Conservation (phyloP, 2,797 vertebrate genomes). For the Falco cherrug region DNA sequence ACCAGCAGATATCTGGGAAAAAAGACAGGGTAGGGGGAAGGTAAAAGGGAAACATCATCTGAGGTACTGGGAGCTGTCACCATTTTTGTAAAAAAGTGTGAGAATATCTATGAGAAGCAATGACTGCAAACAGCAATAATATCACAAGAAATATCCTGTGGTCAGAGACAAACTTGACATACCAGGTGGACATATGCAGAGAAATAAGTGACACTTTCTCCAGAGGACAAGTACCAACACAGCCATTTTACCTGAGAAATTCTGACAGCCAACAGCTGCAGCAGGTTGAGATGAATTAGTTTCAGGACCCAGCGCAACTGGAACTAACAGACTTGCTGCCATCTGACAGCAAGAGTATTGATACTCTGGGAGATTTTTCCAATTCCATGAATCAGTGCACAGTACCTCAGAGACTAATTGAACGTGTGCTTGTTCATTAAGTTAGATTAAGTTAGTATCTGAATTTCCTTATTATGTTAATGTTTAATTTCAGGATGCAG, state of each 20-base stretch:
- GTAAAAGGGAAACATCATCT: not conserved
- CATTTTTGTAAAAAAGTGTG: not conserved
- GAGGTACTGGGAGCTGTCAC: not conserved
- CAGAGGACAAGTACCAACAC: not conserved
- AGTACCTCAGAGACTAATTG: conserved; percentile 40
- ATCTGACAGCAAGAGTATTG: conserved; percentile 37
- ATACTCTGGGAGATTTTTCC: conserved; percentile 46
- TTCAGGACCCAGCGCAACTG: not conserved
- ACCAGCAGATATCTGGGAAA: not conserved
- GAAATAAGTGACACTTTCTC: not conserved
- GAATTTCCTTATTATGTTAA: conserved; percentile 64
- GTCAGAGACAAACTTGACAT: not conserved
- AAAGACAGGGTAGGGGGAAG: not conserved
- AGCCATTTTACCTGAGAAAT: not conserved
- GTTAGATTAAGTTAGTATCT: conserved; percentile 47
- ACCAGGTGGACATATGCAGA: not conserved
- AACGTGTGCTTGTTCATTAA: conserved; percentile 41
- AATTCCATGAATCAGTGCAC: conserved; percentile 25
- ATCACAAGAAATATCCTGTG: not conserved
- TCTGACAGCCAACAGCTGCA: not conserved
- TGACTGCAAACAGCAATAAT: not conserved
- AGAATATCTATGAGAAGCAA: not conserved
- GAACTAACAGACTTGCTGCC: not conserved
- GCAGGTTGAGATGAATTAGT: not conserved
- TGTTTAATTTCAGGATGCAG: conserved; percentile 48